Evolutionary conservation across 2,113 vertebrate genomes (phyloP).

Genomic region (Nothocercus julius): DNA sequence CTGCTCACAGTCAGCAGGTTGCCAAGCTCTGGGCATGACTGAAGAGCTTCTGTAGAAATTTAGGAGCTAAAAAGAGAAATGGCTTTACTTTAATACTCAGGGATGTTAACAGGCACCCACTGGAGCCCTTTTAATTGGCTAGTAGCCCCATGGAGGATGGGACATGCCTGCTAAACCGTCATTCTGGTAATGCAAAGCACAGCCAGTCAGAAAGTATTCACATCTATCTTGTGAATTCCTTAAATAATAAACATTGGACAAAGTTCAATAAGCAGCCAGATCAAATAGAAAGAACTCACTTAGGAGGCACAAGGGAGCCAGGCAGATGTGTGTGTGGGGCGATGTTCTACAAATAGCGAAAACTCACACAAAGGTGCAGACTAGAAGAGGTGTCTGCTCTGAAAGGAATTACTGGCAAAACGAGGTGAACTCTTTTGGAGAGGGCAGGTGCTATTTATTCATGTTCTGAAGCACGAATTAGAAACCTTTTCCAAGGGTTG

Average conservation of each 20-base stretch:
- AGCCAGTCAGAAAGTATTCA: constrained; percentile 11
- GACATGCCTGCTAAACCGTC: not conserved
- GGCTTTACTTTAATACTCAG: not conserved
- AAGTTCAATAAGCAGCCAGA: constrained; percentile 34
- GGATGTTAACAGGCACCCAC: not conserved
- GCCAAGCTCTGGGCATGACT: not conserved
- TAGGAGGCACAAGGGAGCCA: not conserved
- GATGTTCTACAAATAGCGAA: not conserved
- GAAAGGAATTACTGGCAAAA: not conserved
- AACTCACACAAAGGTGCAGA: not conserved
- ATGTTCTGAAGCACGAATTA: not conserved
- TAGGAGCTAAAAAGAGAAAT: not conserved
- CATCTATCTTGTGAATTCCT: constrained; percentile 39
- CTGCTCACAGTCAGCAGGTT: constrained; percentile 4
- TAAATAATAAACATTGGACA: constrained; percentile 40
- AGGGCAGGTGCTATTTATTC: constrained; percentile 1
- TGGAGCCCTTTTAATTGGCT: constrained; percentile 25
- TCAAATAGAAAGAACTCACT: not conserved
- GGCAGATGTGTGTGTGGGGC: not conserved
- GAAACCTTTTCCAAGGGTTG: constrained; percentile 34
- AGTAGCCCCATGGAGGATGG: not conserved
- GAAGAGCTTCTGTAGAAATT: constrained; percentile 26
- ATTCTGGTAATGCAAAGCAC: not conserved
- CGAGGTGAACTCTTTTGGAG: not conserved
- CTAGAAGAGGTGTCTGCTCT: not conserved